Percentiles rank a stretch among this genome's conserved stretches.
Conservation (phyloP, 2,113 vertebrate genomes). For the Peucedramus taeniatus region DNA sequence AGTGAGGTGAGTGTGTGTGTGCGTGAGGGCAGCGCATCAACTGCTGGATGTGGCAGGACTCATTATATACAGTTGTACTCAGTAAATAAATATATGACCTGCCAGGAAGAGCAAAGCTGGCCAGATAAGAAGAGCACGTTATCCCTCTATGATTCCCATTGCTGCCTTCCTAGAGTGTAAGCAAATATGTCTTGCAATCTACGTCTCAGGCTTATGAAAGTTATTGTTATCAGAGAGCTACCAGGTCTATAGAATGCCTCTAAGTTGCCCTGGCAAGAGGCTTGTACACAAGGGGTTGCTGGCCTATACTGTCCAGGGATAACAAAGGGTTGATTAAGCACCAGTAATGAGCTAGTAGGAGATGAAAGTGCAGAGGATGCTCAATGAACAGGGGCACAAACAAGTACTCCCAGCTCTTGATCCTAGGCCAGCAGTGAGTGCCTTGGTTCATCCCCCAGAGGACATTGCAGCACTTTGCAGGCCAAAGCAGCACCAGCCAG, state of each 20-base stretch:
- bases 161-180: neutral
- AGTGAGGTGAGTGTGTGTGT: neutral
- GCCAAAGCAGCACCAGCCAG: neutral
- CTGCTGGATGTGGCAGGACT: neutral
- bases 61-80: neutral
- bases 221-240: neutral
- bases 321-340: neutral
- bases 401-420: neutral
- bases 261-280: neutral
- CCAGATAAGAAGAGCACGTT: neutral
- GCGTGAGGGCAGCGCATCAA: neutral
- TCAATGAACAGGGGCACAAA: neutral
- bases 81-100: neutral
- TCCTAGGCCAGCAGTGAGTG: neutral
- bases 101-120: neutral
- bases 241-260: neutral
- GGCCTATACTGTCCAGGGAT: no score
- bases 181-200: neutral
- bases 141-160: neutral
- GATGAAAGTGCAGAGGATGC: neutral
- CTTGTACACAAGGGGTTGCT: neutral
- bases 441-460: neutral
- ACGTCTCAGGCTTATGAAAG: neutral
- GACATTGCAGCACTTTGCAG: neutral
- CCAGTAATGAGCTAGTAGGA: neutral